Percentiles rank a stretch among this genome's conserved stretches.
Conservation (phyloP, 2,888 invertebrate genomes). For the Agonopterix arenella region DNA sequence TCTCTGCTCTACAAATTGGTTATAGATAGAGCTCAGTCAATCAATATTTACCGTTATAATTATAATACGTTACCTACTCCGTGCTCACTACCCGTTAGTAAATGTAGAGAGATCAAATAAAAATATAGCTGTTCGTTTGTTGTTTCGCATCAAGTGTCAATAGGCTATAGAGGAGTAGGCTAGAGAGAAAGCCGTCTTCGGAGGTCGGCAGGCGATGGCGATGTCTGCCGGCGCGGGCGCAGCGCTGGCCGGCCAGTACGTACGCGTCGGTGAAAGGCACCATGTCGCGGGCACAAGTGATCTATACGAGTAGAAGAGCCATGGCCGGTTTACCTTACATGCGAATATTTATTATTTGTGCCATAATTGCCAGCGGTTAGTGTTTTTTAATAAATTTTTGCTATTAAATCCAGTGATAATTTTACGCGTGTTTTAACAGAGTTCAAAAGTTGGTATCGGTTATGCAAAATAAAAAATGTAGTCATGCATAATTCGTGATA, state of each 20-base stretch:
- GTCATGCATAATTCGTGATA: slow-evolving; percentile 33
- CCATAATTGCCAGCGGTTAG: slow-evolving; percentile 63
- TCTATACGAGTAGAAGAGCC: slow-evolving; percentile 39
- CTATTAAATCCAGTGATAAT: neutral
- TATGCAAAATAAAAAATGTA: slow-evolving; percentile 15
- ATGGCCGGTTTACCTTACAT: slow-evolving; percentile 44
- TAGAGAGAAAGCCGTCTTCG: slow-evolving; percentile 62
- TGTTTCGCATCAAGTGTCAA: slow-evolving; percentile 30
- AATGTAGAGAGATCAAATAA: neutral
- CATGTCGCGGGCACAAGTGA: slow-evolving; percentile 50
- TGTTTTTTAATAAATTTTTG: slow-evolving; percentile 12
- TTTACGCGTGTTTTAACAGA: neutral
- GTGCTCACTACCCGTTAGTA: no score
- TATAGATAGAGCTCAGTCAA: no score
- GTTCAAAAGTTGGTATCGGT: neutral
- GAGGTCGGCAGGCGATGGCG: slow-evolving; percentile 51
- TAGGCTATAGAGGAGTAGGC: slow-evolving; percentile 51
- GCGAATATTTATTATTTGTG: slow-evolving; percentile 60
- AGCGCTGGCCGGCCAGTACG: slow-evolving; percentile 41
- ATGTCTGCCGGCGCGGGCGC: slow-evolving; percentile 24
- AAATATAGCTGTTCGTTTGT: slow-evolving; percentile 12
- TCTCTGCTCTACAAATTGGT: no score
- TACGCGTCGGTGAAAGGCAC: slow-evolving; percentile 68
- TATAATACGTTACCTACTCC: no score
- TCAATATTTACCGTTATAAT: no score